Evolutionary conservation across 2,113 vertebrate genomes (phyloP).

Genomic region (Bubo blakistoni): DNA sequence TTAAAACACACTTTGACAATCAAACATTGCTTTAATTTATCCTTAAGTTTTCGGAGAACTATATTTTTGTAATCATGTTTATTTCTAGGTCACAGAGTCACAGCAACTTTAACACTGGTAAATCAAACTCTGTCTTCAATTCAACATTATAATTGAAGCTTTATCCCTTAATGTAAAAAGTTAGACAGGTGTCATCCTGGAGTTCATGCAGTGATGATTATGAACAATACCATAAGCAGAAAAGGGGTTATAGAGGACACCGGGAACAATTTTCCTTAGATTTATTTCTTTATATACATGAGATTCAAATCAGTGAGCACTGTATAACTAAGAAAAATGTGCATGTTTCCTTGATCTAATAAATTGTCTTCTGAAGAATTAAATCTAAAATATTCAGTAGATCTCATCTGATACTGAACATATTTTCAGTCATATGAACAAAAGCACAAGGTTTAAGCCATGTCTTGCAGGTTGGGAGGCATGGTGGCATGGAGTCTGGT

Average conservation of each 20-base stretch:
- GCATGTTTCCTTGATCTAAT: background rate
- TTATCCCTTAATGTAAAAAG: slow-evolving; percentile 8
- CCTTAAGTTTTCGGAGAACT: background rate
- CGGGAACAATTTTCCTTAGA: background rate
- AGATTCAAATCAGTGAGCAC: background rate
- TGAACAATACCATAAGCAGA: background rate
- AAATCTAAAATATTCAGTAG: background rate
- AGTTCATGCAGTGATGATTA: background rate
- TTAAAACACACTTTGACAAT: slow-evolving; percentile 19
- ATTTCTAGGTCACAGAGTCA: slow-evolving; percentile 23
- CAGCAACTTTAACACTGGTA: background rate
- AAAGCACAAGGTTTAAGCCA: background rate
- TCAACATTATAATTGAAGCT: slow-evolving; percentile 30
- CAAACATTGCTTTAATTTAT: slow-evolving; percentile 57
- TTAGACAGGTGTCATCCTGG: background rate
- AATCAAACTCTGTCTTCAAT: slow-evolving; percentile 17
- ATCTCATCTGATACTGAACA: background rate
- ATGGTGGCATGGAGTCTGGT: background rate
- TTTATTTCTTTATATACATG: background rate
- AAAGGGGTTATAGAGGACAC: background rate
- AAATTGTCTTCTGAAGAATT: background rate
- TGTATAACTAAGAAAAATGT: background rate
- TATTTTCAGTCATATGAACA: background rate
- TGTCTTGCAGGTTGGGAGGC: background rate
- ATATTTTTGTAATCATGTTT: background rate